Evolutionary conservation across 2,113 vertebrate genomes (phyloP), one percentile per base, ranked within the genome.

Genomic region (Daubentonia madagascariensis): DNA sequence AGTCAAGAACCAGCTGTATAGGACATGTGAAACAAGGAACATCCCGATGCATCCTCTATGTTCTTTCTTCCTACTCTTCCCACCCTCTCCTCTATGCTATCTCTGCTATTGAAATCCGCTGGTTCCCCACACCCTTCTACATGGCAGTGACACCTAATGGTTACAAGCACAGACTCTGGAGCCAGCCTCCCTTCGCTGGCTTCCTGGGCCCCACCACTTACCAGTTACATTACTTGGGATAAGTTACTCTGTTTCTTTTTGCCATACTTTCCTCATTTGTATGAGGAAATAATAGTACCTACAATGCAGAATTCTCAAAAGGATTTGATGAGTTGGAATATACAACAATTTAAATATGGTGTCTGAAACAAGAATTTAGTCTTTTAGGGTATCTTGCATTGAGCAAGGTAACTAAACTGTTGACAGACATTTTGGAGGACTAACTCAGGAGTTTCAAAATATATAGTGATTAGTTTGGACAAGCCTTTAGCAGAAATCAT

Each of bases 21-120:
- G 17, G 3, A 6, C 17, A 5, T 2, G 2, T 54, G 37, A 52
- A 67, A 50, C 4, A 28, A 20, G 35, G 18, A 73, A 17, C 6
- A 17, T 70, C 28, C 14, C 0, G 1, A 7, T 23, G 1, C 18
- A 11, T 2, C 81, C 59, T 65, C 43, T 68, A 0, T 22, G 32
- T 23, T 68, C 30, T 85, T 76, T 81, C 32, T 76, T 68, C 16
- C 68, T 57, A 6, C 40, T 43, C 35, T 52, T 80, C 8, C 4
- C 28, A 22, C 32, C 40, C 43, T 68, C 40, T 85, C 10, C 32
- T 85, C 48, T 22, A 28, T 11, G 43, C 25, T 35, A 59, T n/a
- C 3, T 20, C 79, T 75, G 48, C 75, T 37, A 4, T 20, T 32
- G 25, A 8, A 32, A 28, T 8, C 54, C 80, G 0, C 37, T 43